Percentiles rank a stretch among this genome's conserved stretches.
phyloP scores from a whole-genome alignment of 2,797 vertebrate genomes.

The Momotus momota region DNA sequence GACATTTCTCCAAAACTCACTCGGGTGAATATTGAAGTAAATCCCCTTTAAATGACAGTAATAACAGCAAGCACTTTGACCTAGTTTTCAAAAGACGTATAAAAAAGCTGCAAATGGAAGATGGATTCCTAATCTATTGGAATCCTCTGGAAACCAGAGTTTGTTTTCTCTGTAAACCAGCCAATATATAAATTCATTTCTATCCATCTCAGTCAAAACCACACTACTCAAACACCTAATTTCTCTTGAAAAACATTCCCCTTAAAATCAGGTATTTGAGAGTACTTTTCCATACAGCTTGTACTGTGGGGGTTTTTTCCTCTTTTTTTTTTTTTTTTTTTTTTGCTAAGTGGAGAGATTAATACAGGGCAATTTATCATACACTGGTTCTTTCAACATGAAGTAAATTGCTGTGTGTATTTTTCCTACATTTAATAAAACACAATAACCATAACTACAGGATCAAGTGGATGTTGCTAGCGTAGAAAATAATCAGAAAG shows the following conservation, averaged over 20 bases:
- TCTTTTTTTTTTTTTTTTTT: neutral
- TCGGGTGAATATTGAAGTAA: neutral
- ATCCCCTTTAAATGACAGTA: neutral
- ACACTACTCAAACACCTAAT: neutral
- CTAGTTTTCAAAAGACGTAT: neutral
- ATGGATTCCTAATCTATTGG: neutral
- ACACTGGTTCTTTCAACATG: neutral
- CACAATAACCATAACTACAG: slow-evolving; percentile 5
- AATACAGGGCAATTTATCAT: neutral
- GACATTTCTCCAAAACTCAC: neutral
- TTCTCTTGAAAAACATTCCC: neutral
- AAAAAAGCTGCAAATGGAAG: neutral
- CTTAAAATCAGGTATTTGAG: neutral
- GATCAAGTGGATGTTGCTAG: neutral
- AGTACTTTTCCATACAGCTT: neutral
- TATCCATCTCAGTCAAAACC: neutral
- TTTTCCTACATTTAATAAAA: neutral
- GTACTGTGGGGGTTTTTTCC: neutral
- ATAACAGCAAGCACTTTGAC: neutral
- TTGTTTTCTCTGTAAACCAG: neutral
- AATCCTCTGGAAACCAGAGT: slow-evolving; percentile 16
- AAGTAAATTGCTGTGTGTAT: neutral
- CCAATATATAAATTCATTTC: neutral
- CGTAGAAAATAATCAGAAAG: neutral
- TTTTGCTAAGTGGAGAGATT: neutral